phyloP scores from a whole-genome alignment of 2,888 invertebrate species.

The Epirrita christyi region DNA sequence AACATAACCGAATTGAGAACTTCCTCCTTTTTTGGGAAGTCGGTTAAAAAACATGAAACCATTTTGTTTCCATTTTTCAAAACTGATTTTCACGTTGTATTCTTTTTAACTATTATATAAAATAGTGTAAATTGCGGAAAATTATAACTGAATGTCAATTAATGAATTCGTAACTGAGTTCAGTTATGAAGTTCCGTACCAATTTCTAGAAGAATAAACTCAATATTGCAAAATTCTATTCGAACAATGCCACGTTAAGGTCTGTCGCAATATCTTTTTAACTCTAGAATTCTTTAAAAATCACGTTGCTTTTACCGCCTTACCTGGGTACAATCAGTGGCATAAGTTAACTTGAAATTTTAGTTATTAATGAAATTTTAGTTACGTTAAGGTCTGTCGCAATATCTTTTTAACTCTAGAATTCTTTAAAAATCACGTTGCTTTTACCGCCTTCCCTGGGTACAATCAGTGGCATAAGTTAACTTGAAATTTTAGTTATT shows the following conservation, averaged over 20 bases:
- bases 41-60: no score
- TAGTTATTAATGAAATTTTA: no score
- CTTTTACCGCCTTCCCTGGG: slow-evolving; percentile 3
- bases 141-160: no score
- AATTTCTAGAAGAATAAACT: slow-evolving; percentile 4
- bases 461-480: neutral
- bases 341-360: no score
- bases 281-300: slow-evolving; percentile 7
- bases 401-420: slow-evolving; percentile 12
- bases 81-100: no score
- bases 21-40: no score
- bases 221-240: slow-evolving; percentile 5
- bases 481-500: no score
- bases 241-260: slow-evolving; percentile 5
- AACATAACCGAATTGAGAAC: no score
- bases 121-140: no score
- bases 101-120: no score
- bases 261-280: slow-evolving; percentile 11
- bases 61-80: no score
- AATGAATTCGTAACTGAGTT: no score
- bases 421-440: slow-evolving; percentile 13
- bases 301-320: slow-evolving; percentile 14
- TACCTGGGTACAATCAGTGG: neutral
- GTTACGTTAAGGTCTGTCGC: slow-evolving; percentile 4
- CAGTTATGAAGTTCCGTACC: neutral